Conservation (phyloP, 2,888 invertebrate species). For the Polyploca ridens region DNA sequence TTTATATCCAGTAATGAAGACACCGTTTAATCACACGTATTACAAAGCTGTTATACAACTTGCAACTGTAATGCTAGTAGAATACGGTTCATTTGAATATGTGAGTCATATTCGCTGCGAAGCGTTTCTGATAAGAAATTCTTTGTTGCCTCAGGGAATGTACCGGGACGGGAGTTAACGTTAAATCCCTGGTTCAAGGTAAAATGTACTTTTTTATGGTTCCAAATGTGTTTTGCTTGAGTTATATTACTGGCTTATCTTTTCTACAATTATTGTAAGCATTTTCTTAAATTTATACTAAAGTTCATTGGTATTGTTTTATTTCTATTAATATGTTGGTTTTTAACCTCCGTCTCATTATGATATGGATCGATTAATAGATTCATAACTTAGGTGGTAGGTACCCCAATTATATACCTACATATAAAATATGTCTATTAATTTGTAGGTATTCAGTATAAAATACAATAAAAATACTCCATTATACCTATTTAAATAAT, state of each 20-base stretch:
- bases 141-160: slow-evolving; percentile 13
- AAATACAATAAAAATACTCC: no score
- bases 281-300: no score
- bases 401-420: no score
- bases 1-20: neutral
- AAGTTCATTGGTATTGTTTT: no score
- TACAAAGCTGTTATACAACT: neutral
- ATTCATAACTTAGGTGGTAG: no score
- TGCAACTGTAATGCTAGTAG: neutral
- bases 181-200: slow-evolving; percentile 11
- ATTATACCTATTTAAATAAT: no score
- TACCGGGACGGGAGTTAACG: slow-evolving; percentile 9
- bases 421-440: no score
- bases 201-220: neutral
- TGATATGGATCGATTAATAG: no score
- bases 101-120: neutral
- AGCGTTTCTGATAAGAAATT: slow-evolving; percentile 9
- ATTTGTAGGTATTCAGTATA: no score
- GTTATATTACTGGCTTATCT: neutral
- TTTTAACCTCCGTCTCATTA: no score
- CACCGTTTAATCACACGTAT: neutral
- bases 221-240: neutral
- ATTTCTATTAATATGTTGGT: no score
- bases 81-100: neutral
- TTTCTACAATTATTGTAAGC: neutral